Conservation (phyloP, 2,888 invertebrate species). For the Odontocerum albicorne region DNA sequence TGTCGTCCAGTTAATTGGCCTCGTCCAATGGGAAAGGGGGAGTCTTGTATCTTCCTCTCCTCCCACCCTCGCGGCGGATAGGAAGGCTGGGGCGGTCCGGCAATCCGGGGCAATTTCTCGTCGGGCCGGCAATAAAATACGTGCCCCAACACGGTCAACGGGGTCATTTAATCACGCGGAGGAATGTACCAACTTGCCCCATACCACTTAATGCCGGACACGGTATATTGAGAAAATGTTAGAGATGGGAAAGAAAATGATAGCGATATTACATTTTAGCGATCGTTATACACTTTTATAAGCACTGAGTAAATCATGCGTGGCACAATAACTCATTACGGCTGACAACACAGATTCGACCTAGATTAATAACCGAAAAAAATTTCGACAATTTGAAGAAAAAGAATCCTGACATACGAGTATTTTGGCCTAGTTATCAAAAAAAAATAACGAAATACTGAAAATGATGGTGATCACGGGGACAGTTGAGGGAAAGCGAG, state of each 20-base stretch:
- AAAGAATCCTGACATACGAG: too few relatives aligned
- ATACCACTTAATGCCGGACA: constrained; percentile 2
- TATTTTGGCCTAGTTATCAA: too few relatives aligned
- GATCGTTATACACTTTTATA: too few relatives aligned
- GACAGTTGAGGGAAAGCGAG: too few relatives aligned
- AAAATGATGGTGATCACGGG: too few relatives aligned
- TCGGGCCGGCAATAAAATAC: constrained; percentile 35
- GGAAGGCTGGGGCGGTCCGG: constrained; percentile 14
- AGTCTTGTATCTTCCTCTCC: neutral
- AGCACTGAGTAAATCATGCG: neutral
- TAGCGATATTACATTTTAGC: too few relatives aligned
- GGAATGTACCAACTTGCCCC: constrained; percentile 45
- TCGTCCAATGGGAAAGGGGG: constrained; percentile 4
- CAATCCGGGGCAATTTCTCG: constrained; percentile 32
- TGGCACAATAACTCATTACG: too few relatives aligned
- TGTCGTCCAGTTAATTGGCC: constrained; percentile 21
- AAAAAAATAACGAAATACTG: too few relatives aligned
- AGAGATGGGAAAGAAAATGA: constrained; percentile 1
- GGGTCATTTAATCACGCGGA: constrained; percentile 60
- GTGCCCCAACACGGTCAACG: constrained; percentile 46
- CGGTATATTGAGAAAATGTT: constrained; percentile 2
- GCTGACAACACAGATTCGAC: too few relatives aligned
- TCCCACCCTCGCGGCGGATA: neutral
- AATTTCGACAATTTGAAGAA: too few relatives aligned
- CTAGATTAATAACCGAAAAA: too few relatives aligned